Base-by-base conservation (phyloP, 2,888 invertebrate genomes). In the Bursaphelenchus okinawaensis region DNA sequence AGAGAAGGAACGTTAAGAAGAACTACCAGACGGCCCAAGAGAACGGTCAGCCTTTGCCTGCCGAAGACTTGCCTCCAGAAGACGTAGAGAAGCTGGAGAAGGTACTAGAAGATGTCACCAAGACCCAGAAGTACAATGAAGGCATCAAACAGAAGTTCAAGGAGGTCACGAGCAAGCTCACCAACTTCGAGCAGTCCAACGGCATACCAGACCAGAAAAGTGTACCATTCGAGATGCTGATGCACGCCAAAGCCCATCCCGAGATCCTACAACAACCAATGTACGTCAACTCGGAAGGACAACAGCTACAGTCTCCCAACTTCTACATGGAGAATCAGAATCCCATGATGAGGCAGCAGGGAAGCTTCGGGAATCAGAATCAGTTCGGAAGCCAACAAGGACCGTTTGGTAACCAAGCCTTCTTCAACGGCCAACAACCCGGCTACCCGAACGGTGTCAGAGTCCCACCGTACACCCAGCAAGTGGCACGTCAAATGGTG, bases 1-100 rank as follows among this genome's bases (percentile, higher is more conserved):
- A 75, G 52, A 71, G 69, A 50, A 65, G 81, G 4, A 73, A 75
- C 12, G 51, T 60, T n/a, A 24, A 23, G 20, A 65, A 65, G 52
- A 60, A 50, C 51, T 24, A 23, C n/a, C 60, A 55, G n/a, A n/a
- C 54, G 22, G 40, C 40, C 16, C 40, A 40, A 40, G 40, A 40
- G 40, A 40, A 40, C 40, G 54, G 19, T 54, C 54, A 24, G 19
- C 56, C 66, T 76, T 64, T 52, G 64, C 16, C 77, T 72, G 63
- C 66, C 64, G 7, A 70, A 70, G 4, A 63, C 67, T 9, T 67
- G 60, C n/a, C 65, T 62, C 22, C 68, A 66, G 65, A 55, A 19
- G 51, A 24, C 8, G 57, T 54, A 9, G 65, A 40, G 40, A 40
- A 40, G 40, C n/a, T 40, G 40, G 40, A 40, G 63, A 28, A 50